These are phyloP conservation scores for Artibeus jamaicensis DNA, from an alignment of 2,797 vertebrate species.

Conservation along the genomic window DNA sequence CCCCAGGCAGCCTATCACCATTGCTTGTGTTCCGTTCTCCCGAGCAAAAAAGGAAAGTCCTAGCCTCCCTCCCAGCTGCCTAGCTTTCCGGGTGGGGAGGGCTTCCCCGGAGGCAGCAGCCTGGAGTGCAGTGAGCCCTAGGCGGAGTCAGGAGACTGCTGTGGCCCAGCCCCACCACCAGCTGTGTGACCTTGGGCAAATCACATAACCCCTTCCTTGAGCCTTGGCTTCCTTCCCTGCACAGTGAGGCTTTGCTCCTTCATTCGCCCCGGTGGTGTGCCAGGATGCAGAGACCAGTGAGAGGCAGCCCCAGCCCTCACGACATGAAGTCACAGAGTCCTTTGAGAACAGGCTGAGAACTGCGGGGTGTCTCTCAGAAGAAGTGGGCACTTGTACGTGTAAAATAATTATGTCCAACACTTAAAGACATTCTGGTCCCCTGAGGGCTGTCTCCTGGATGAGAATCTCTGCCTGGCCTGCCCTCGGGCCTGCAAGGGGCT, in stretches of 20 bases:
- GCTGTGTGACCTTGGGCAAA: neutral
- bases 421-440: neutral
- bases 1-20: rapidly evolving
- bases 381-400: neutral
- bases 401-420: too few species aligned
- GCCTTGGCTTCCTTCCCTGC: neutral
- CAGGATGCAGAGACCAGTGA: neutral
- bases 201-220: neutral
- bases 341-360: neutral
- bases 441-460: neutral
- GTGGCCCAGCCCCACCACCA: rapidly evolving
- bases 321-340: neutral
- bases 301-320: neutral
- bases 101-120: neutral
- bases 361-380: neutral
- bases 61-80: neutral
- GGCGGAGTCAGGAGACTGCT: neutral
- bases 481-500: rapidly evolving
- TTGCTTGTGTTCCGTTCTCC: neutral
- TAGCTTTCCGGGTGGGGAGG: neutral
- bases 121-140: neutral
- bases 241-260: neutral
- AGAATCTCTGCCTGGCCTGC: neutral
- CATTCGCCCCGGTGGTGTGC: neutral
- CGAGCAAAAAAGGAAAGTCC: neutral